A percentile compares a stretch with the other conserved stretches of the same genome.
Conservation (phyloP, 2,888 invertebrate species). For the Xestoiulus laeticollis region DNA sequence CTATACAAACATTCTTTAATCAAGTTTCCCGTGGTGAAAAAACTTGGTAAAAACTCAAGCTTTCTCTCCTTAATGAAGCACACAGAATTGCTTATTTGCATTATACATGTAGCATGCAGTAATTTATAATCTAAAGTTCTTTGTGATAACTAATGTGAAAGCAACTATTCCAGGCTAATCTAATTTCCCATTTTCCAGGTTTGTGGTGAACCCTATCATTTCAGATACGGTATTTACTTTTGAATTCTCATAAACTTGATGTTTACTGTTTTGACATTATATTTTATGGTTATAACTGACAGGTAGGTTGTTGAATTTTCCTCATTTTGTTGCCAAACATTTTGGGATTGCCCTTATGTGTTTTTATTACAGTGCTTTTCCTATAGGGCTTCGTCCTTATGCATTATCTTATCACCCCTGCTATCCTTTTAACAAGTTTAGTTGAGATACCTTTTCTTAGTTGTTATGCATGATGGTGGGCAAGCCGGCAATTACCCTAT, state of each 20-base stretch:
- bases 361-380: neutral
- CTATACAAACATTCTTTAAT: neutral
- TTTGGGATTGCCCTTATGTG: neutral
- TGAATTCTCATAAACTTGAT: neutral
- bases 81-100: too few species aligned
- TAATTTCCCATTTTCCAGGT: neutral
- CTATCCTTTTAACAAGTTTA: neutral
- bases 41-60: neutral
- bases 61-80: too few species aligned
- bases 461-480: neutral
- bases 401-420: conserved; percentile 2
- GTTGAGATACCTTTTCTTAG: neutral
- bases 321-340: neutral
- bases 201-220: too few species aligned
- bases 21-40: neutral
- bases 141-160: too few species aligned
- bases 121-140: too few species aligned
- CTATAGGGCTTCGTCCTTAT: neutral
- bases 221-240: too few species aligned
- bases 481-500: neutral
- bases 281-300: neutral
- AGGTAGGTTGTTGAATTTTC: neutral
- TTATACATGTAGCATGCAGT: too few species aligned
- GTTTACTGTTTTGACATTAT: neutral
- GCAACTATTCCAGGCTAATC: neutral